Conservation (phyloP, 2,113 vertebrate species). For the Alosa alosa region DNA sequence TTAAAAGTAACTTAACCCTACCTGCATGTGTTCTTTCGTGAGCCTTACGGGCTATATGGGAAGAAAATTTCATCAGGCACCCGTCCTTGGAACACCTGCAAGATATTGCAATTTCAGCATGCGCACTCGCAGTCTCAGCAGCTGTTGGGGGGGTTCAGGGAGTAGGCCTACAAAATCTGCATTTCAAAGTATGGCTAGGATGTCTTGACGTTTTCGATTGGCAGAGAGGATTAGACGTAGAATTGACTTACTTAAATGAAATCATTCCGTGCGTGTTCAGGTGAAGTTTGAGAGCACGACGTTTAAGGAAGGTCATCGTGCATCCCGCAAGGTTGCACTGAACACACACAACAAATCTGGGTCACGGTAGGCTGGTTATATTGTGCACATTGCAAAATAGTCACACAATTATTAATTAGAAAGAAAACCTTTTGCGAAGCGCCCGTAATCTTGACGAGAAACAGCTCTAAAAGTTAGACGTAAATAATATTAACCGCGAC, state of each 20-base stretch:
- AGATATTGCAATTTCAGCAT: not conserved
- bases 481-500: not conserved
- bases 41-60: slow-evolving; percentile 59
- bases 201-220: not conserved
- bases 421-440: not conserved
- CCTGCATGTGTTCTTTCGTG: slow-evolving; percentile 75
- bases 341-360: not conserved
- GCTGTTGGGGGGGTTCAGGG: no score
- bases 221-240: not conserved
- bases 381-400: no score
- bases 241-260: slow-evolving; percentile 61
- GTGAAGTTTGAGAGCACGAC: slow-evolving; percentile 62
- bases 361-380: no score
- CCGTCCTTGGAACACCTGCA: slow-evolving; percentile 65
- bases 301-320: slow-evolving; percentile 67
- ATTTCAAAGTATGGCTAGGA: not conserved
- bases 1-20: slow-evolving; percentile 47
- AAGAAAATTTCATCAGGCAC: slow-evolving; percentile 63
- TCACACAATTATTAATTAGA: no score
- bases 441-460: no score
- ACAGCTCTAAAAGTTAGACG: no score
- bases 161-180: not conserved
- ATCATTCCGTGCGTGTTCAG: slow-evolving; percentile 52
- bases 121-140: no score
- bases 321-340: slow-evolving; percentile 68